Percentiles rank a stretch among this genome's conserved stretches.
phyloP scores from a whole-genome alignment of 64 coral and sea anemone species.

The Stylophora pistillata region DNA sequence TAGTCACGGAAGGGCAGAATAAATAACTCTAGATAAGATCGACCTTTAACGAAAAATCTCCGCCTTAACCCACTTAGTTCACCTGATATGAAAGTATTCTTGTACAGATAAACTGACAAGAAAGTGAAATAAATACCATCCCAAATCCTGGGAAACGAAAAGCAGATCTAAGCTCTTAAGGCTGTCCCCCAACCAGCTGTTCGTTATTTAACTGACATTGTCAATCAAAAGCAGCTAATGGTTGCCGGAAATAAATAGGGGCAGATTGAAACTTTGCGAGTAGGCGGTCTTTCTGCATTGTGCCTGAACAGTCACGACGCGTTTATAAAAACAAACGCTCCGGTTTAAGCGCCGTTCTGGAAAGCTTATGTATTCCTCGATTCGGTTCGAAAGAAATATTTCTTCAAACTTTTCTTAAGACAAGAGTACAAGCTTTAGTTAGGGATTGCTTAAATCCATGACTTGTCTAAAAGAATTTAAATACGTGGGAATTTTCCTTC shows the following conservation, averaged over 20 bases:
- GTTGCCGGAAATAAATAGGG: background rate
- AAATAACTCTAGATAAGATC: background rate
- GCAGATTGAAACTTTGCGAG: background rate
- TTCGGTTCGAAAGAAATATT: background rate
- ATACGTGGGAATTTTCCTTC: background rate
- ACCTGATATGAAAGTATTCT: background rate
- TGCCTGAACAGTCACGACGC: slow-evolving; percentile 1
- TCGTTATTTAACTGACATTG: background rate
- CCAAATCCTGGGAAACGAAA: slow-evolving; percentile 2
- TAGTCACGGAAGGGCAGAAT: background rate
- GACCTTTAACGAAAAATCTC: background rate
- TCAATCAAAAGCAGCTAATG: background rate
- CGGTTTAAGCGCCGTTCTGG: background rate
- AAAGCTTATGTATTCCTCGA: background rate
- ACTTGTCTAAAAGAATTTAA: background rate
- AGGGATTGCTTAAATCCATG: background rate
- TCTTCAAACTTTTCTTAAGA: background rate
- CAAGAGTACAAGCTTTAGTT: background rate
- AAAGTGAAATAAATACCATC: background rate
- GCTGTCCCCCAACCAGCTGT: background rate
- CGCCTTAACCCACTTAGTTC: background rate
- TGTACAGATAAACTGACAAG: background rate
- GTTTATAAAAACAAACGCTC: background rate
- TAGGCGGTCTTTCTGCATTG: background rate
- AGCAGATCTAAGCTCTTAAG: background rate